A percentile compares a stretch with the other conserved stretches of the same genome.
These are phyloP conservation scores for Pyrrhia umbra DNA, from an alignment of 2,888 invertebrate genomes.

Conservation along the genomic window DNA sequence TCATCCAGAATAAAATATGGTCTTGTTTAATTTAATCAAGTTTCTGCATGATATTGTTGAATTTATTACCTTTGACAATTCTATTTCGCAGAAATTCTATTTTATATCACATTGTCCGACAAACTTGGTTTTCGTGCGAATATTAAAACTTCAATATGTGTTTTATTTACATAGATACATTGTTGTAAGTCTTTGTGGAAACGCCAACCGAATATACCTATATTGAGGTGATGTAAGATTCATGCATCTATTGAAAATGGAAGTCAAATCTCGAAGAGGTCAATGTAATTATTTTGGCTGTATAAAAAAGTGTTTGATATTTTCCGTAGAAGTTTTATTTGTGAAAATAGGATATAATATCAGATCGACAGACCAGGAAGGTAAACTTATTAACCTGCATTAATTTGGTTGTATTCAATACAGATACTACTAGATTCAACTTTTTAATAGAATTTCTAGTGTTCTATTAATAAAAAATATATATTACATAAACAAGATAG, in stretches of 20 bases:
- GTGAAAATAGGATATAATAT: no score
- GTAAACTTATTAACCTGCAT: no score
- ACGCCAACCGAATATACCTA: constrained; percentile 25
- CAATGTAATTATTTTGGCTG: background rate
- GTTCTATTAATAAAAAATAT: no score
- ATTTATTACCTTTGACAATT: constrained; percentile 5
- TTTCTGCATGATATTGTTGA: background rate
- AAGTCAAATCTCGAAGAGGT: constrained; percentile 9
- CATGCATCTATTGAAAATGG: constrained; percentile 23
- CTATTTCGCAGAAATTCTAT: background rate
- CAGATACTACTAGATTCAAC: no score
- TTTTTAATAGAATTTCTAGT: no score
- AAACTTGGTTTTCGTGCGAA: constrained; percentile 9
- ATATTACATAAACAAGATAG: no score
- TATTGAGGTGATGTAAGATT: constrained; percentile 29
- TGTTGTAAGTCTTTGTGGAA: constrained; percentile 21
- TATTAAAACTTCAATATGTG: constrained; percentile 25
- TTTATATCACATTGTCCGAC: background rate
- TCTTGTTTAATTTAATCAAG: constrained; percentile 4
- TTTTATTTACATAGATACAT: constrained; percentile 33
- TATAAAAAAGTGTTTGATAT: background rate
- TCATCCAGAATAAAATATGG: background rate
- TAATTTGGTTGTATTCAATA: no score
- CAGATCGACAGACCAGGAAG: no score
- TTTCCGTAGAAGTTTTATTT: no score